phyloP scores from a whole-genome alignment of 2,888 invertebrate genomes.

The Scaptomyza cyrtandrae region DNA sequence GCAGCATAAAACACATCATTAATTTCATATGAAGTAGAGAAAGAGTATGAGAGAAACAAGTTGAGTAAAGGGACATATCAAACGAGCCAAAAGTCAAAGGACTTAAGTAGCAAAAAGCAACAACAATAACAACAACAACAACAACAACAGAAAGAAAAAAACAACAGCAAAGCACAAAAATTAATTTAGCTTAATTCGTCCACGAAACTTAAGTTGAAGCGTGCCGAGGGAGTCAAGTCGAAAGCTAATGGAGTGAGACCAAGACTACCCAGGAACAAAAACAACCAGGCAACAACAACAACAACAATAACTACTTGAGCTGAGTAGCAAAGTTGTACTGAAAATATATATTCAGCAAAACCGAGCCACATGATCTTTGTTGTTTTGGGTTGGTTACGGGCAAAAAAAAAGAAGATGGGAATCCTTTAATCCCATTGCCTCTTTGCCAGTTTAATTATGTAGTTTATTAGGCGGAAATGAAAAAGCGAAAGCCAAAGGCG shows the following conservation, averaged over 20 bases:
- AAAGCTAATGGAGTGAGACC: constrained; percentile 51
- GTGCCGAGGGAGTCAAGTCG: constrained; percentile 45
- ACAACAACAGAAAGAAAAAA: constrained; percentile 25
- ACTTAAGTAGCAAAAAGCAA: constrained; percentile 60
- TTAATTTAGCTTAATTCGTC: constrained; percentile 81
- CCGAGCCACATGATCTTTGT: constrained; percentile 40
- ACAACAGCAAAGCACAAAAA: constrained; percentile 71
- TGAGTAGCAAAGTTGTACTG: constrained; percentile 22
- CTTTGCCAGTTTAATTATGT: constrained; percentile 81
- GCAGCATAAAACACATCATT: constrained; percentile 79
- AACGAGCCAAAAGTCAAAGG: constrained; percentile 57
- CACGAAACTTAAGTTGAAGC: constrained; percentile 59
- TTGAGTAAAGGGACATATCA: constrained; percentile 32
- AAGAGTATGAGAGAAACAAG: constrained; percentile 14
- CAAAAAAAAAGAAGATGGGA: constrained; percentile 46
- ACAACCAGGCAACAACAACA: constrained; percentile 15
- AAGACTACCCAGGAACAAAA: constrained; percentile 14
- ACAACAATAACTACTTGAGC: constrained; percentile 16
- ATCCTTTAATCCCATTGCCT: constrained; percentile 82
- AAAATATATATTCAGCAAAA: constrained; percentile 36
- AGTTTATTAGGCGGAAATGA: constrained; percentile 83
- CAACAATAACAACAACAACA: constrained; percentile 15
- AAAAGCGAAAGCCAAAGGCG: constrained; percentile 79
- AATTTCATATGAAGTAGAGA: constrained; percentile 67
- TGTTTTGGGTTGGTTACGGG: constrained; percentile 10